A percentile compares a stretch with the other conserved stretches of the same genome.
Conservation (phyloP, 1,140 invertebrate species). For the Lepidurus arcticus region DNA sequence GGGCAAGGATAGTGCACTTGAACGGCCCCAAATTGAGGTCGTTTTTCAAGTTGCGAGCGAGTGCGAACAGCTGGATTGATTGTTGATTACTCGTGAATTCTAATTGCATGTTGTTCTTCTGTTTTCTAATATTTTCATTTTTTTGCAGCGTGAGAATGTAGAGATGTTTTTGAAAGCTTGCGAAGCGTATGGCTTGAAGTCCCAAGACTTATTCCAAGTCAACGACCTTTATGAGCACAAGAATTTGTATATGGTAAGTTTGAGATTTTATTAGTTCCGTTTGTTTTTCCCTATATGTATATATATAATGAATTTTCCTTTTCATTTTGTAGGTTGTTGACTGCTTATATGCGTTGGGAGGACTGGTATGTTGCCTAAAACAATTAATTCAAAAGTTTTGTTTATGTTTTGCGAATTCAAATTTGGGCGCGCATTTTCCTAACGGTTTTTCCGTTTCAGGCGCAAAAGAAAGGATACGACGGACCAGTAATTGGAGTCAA, state of each 20-base stretch:
- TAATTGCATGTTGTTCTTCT: not conserved
- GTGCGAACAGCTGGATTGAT: not conserved
- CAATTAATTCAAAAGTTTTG: not conserved
- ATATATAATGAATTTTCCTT: not conserved
- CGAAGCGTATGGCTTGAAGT: slow-evolving; percentile 54
- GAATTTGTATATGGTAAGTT: slow-evolving; percentile 53
- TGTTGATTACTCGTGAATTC: not conserved
- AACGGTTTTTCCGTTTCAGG: slow-evolving; percentile 40
- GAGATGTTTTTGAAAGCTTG: slow-evolving; percentile 59
- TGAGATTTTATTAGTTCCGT: not conserved
- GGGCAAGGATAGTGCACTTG: not conserved
- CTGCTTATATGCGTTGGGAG: slow-evolving; percentile 44
- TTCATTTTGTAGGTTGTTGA: slow-evolving; percentile 43
- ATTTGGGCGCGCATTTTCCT: not conserved
- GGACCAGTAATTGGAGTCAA: slow-evolving; percentile 53
- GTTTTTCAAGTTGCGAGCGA: not conserved
- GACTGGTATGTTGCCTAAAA: slow-evolving; percentile 43
- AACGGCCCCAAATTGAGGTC: not conserved
- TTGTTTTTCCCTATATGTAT: too few relatives aligned
- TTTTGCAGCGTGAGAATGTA: slow-evolving; percentile 56
- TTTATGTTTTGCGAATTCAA: slow-evolving; percentile 15
- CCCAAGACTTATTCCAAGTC: slow-evolving; percentile 58
- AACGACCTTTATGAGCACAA: slow-evolving; percentile 60
- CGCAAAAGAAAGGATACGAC: slow-evolving; percentile 49
- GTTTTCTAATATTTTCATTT: slow-evolving; percentile 26